Percentiles rank a stretch among this genome's conserved stretches.
These are phyloP conservation scores for Ataeniobius toweri DNA, from an alignment of 2,797 vertebrate species.

Conservation along the genomic window DNA sequence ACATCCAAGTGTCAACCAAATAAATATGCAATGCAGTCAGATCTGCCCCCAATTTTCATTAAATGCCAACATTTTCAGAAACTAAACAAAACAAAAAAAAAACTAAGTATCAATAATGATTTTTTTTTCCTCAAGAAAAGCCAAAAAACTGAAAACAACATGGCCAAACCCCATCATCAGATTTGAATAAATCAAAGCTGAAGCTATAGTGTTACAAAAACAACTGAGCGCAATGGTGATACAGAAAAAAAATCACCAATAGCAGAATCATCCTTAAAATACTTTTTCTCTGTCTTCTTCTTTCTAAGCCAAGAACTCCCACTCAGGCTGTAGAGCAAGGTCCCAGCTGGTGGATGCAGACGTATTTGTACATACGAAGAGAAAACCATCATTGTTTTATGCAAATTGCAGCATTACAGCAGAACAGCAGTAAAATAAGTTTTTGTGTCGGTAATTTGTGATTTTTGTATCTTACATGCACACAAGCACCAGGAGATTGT, in stretches of 20 bases:
- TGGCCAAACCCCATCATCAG: conserved; percentile 22
- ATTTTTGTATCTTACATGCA: neutral
- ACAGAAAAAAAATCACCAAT: conserved; percentile 37
- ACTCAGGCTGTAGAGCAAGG: conserved; percentile 72
- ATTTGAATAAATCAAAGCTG: conserved; percentile 18
- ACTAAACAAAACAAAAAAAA: conserved; percentile 17
- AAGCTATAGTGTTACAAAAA: conserved; percentile 10
- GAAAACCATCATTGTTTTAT: conserved; percentile 41
- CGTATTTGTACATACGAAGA: conserved; percentile 54
- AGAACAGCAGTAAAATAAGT: too few relatives aligned
- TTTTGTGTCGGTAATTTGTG: neutral
- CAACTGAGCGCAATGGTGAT: conserved; percentile 26
- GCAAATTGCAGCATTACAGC: neutral
- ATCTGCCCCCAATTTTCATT: neutral
- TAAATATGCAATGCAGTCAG: neutral
- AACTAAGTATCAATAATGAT: neutral
- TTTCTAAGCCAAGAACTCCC: conserved; percentile 63
- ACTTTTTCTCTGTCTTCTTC: conserved; percentile 48
- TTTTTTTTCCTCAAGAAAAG: conserved; percentile 29
- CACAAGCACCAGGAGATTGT: neutral
- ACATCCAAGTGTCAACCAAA: neutral
- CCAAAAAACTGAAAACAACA: conserved; percentile 31
- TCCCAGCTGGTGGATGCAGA: conserved; percentile 56
- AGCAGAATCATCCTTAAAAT: conserved; percentile 58
- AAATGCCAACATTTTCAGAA: neutral